Percentiles rank a stretch among this genome's conserved stretches.
These are phyloP conservation scores for Eufriesea mexicana DNA, from an alignment of 1,140 invertebrate genomes.

Conservation along the genomic window DNA sequence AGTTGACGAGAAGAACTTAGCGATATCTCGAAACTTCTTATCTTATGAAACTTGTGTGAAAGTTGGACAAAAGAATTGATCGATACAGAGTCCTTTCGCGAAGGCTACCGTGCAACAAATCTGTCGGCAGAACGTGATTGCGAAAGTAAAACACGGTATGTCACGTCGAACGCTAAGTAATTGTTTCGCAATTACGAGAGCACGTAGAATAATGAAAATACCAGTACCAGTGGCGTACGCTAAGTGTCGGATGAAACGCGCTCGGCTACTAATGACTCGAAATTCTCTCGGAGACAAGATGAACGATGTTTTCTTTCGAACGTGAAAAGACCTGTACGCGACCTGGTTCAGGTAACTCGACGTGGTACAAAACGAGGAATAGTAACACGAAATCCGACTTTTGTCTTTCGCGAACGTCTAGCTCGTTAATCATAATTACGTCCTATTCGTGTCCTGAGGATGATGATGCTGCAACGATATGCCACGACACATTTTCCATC, in stretches of 20 bases:
- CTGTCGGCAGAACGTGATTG: not conserved
- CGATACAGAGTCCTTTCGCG: no score
- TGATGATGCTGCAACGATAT: not conserved
- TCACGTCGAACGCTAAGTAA: slow-evolving; percentile 35
- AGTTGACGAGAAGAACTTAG: no score
- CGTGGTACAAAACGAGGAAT: not conserved
- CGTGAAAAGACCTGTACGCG: not conserved
- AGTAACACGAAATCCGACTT: not conserved
- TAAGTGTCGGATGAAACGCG: not conserved
- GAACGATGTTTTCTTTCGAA: not conserved
- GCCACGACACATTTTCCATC: not conserved
- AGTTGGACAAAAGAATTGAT: not conserved
- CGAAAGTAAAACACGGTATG: slow-evolving; percentile 38
- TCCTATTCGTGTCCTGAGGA: not conserved
- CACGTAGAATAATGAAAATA: not conserved
- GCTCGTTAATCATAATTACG: slow-evolving; percentile 37
- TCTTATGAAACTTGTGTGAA: no score
- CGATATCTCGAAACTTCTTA: no score
- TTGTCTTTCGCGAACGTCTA: not conserved
- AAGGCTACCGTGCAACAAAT: no score
- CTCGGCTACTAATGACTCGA: not conserved
- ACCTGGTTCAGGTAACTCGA: not conserved
- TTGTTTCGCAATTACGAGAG: slow-evolving; percentile 37
- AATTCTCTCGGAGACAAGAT: not conserved
- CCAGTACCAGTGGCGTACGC: not conserved